Base-by-base conservation (phyloP, 53 echinoderm and acorn worm species). In the Stichopus horrens region DNA sequence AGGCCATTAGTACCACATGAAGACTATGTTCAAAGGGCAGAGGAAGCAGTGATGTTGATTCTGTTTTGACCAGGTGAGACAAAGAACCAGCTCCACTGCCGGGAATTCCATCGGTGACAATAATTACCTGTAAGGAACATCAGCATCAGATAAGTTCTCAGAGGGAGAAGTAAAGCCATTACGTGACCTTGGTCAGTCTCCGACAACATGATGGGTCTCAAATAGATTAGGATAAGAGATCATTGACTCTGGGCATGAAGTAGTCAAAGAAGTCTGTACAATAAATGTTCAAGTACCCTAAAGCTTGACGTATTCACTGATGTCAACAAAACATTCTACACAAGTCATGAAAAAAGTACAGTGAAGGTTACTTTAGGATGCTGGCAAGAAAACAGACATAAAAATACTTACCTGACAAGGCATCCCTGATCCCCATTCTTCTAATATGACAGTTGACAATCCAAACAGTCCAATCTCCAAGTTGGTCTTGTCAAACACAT, bases 21-120 rank as follows among this genome's bases (percentile, higher is more conserved):
- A 97, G 57, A 55, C 55, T 86, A 55, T 86, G 73, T 23, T 73
- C 74, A 52, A 86, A 86, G 53, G 86, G 86, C 4, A 86, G 56
- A 4, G 82, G 82, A 21, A 54, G 55, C 5, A 81, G 19, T 55
- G 54, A 13, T 56, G 55, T 55, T 6, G 71, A 71, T 56, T 54
- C 57, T 83, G 37, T 82, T 80, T 95, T 91, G 8, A 93, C 71
- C 7, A 86, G 77, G 8, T 93, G 91, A 53, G 90, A 80, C 57
- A 97, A 55, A 4, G 98, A 97, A 5, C 98, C 98, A 60, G 91
- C 90, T 18, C 98, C 95, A 11, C 92, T 85, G 8, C 98, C 98
- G 14, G 94, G 93, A 65, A 89, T 97, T 22, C 98, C 98, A 90
- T 97, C 98, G 23, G 98, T 94, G 58, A 97, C 88, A 71, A 97